These are phyloP conservation scores for Fragum sueziense DNA, from an alignment of 2,888 invertebrate species.

Conservation along the genomic window DNA sequence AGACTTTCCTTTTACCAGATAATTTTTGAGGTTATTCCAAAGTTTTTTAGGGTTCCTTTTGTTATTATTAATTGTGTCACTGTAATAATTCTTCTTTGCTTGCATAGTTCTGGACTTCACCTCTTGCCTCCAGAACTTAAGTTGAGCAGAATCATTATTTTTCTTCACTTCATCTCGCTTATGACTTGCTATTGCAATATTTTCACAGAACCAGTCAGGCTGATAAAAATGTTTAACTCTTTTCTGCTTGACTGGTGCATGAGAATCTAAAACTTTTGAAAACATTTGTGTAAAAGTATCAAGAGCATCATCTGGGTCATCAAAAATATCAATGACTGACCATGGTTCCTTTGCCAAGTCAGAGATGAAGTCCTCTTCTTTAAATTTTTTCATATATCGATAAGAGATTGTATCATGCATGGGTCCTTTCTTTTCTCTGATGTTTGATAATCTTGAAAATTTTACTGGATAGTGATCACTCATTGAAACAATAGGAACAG, in stretches of 20 bases:
- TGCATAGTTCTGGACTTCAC: background rate
- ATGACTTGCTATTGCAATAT: background rate
- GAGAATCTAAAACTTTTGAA: background rate
- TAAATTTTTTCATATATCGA: background rate
- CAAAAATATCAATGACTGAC: conserved; percentile 10
- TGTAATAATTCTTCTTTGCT: background rate
- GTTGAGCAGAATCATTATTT: background rate
- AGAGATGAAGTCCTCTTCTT: background rate
- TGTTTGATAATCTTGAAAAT: background rate
- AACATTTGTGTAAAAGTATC: background rate
- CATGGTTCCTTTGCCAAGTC: conserved; percentile 10
- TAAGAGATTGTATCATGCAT: background rate
- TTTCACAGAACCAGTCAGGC: background rate
- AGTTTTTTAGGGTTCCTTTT: background rate
- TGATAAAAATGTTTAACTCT: background rate
- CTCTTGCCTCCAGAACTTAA: background rate
- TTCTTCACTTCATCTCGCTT: background rate
- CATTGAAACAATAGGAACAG: background rate
- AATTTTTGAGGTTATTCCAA: background rate
- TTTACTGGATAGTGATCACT: conserved; percentile 16
- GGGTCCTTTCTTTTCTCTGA: background rate
- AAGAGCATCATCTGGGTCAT: background rate
- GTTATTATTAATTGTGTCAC: background rate
- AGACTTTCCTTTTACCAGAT: background rate
- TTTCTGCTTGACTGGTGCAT: background rate